Percentiles rank a stretch among this genome's conserved stretches.
phyloP scores from a whole-genome alignment of 23 tunicate species.

The Styela clava region DNA sequence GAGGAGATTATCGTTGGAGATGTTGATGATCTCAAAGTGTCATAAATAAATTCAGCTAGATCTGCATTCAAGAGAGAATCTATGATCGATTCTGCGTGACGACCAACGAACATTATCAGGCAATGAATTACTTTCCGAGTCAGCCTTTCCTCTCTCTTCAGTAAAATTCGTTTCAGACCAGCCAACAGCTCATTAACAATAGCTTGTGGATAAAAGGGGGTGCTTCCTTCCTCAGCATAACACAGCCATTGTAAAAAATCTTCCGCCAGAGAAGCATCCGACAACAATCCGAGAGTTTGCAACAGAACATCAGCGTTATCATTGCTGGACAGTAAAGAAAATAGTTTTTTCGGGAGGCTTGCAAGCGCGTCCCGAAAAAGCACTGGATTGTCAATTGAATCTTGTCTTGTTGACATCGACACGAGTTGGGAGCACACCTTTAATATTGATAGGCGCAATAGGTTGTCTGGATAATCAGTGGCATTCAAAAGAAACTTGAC shows the following conservation, averaged over 20 bases:
- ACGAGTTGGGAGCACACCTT: not conserved
- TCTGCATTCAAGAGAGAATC: not conserved
- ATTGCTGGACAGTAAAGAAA: not conserved
- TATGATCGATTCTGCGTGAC: not conserved
- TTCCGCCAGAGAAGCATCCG: not conserved
- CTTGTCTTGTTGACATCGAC: not conserved
- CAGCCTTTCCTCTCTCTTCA: constrained; percentile 1
- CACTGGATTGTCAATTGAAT: not conserved
- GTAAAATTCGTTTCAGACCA: not conserved
- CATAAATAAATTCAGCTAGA: constrained; percentile 13
- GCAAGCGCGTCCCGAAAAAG: not conserved
- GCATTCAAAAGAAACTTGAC: not conserved
- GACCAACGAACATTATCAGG: not conserved
- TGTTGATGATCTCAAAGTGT: not conserved
- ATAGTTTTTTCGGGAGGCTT: not conserved
- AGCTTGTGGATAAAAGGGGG: not conserved
- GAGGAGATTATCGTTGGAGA: not conserved
- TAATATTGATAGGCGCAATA: not conserved
- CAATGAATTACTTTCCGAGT: not conserved
- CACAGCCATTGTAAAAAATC: not conserved
- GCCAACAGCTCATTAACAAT: not conserved
- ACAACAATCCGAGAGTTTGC: not conserved
- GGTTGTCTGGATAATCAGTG: constrained; percentile 7
- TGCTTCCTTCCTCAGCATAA: not conserved
- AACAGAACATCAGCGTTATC: not conserved